Percentiles rank a stretch among this genome's conserved stretches.
Conservation (phyloP, 2,797 vertebrate species). For the Xerus rutilus region DNA sequence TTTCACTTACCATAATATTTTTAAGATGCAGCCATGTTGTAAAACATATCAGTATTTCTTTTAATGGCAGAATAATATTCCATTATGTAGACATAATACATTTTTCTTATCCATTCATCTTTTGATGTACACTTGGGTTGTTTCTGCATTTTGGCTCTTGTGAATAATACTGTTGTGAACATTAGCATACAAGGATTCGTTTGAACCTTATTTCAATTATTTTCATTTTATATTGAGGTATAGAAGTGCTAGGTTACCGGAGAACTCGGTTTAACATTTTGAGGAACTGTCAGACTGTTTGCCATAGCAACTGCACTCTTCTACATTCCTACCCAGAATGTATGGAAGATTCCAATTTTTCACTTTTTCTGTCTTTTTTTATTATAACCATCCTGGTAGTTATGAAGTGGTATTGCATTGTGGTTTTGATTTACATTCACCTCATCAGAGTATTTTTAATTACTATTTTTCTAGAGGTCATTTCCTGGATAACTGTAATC, state of each 20-base stretch:
- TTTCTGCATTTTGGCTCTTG: neutral
- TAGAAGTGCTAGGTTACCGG: neutral
- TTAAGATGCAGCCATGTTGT: neutral
- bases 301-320: neutral
- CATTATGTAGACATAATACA: neutral
- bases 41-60: slow-evolving; percentile 6
- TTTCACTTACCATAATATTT: slow-evolving; percentile 22
- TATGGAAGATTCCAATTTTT: neutral
- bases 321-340: neutral
- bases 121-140: neutral
- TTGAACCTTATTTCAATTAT: slow-evolving; percentile 27
- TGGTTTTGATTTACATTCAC: slow-evolving; percentile 42
- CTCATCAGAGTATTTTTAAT: neutral
- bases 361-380: neutral
- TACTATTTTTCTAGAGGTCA: neutral
- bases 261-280: neutral
- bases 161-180: slow-evolving; percentile 25
- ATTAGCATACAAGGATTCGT: neutral
- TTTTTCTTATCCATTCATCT: slow-evolving; percentile 30
- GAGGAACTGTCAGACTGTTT: neutral
- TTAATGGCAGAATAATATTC: neutral
- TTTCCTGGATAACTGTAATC: slow-evolving; percentile 45
- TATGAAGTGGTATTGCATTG: neutral
- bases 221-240: neutral
- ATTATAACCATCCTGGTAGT: neutral